phyloP scores from a whole-genome alignment of 35 echinoderm and acorn worm species.

The Heliocidaris erythrogramma region DNA sequence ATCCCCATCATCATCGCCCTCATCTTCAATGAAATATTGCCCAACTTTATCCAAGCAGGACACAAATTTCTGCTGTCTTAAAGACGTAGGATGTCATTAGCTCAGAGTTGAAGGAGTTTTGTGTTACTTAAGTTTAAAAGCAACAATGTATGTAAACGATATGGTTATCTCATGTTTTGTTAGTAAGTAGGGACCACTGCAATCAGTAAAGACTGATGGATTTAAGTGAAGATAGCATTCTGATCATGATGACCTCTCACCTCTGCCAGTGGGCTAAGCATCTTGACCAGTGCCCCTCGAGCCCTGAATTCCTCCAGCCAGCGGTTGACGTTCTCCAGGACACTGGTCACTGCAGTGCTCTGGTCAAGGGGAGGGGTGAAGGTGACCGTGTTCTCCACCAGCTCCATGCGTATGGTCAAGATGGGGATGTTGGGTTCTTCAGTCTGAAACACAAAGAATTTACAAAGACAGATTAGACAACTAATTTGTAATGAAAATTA shows the following conservation, averaged over 20 bases:
- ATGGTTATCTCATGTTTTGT: too few relatives aligned
- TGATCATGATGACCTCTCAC: conserved; percentile 21
- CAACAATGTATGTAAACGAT: too few relatives aligned
- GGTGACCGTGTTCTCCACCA: conserved; percentile 89
- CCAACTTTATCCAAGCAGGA: too few relatives aligned
- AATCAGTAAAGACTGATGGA: too few relatives aligned
- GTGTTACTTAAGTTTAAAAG: too few relatives aligned
- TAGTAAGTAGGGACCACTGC: too few relatives aligned
- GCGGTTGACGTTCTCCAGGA: conserved; percentile 80
- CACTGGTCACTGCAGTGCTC: conserved; percentile 87
- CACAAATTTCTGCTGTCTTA: too few relatives aligned
- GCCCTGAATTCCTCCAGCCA: conserved; percentile 77
- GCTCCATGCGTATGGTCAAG: conserved; percentile 87
- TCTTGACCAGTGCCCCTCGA: conserved; percentile 82
- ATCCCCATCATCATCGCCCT: too few relatives aligned
- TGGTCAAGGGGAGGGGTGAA: conserved; percentile 94
- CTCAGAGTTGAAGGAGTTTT: too few relatives aligned
- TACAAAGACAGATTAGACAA: background rate
- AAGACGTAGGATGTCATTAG: too few relatives aligned
- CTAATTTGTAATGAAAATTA: too few relatives aligned
- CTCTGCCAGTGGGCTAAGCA: conserved; percentile 82
- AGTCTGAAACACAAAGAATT: background rate
- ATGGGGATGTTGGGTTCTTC: conserved; percentile 63
- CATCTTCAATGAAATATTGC: too few relatives aligned
- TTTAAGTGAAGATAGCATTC: background rate